A percentile compares a stretch with the other conserved stretches of the same genome.
Conservation (phyloP, 2,797 vertebrate genomes). For the Sciaenops ocellatus region DNA sequence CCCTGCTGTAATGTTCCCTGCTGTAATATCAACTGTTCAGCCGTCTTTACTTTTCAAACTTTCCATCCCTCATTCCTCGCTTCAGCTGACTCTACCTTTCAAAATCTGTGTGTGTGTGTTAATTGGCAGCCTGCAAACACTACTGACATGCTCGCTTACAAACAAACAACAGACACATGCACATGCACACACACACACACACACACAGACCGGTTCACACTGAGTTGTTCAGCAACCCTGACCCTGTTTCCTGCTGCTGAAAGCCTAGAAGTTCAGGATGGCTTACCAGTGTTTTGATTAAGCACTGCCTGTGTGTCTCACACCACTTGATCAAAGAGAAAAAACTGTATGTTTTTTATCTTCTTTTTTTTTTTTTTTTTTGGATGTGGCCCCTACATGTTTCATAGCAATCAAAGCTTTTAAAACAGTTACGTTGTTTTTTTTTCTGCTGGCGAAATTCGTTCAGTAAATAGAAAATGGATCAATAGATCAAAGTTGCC, state of each 20-base stretch:
- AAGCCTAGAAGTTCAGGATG: slow-evolving; percentile 74
- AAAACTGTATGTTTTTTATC: slow-evolving; percentile 43
- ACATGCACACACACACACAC: slow-evolving; percentile 5
- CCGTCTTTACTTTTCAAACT: slow-evolving; percentile 50
- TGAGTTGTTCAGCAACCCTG: slow-evolving; percentile 71
- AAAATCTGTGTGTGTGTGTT: slow-evolving; percentile 55
- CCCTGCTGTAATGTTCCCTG: slow-evolving; percentile 33
- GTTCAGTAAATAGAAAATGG: slow-evolving; percentile 34
- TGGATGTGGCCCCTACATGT: slow-evolving; percentile 47
- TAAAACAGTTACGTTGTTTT: slow-evolving; percentile 41
- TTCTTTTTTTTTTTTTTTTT: slow-evolving; percentile 17
- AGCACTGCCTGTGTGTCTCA: slow-evolving; percentile 70
- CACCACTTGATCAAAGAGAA: slow-evolving; percentile 71
- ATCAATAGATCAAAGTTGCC: slow-evolving; percentile 17
- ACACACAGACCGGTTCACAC: slow-evolving; percentile 62
- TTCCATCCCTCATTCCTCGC: slow-evolving; percentile 37
- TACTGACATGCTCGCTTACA: slow-evolving; percentile 38
- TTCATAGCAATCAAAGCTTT: slow-evolving; percentile 63
- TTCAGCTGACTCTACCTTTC: slow-evolving; percentile 47
- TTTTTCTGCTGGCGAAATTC: slow-evolving; percentile 18
- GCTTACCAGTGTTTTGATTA: slow-evolving; percentile 79
- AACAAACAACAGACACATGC: slow-evolving; percentile 39
- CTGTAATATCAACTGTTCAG: slow-evolving; percentile 31
- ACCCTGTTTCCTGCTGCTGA: slow-evolving; percentile 74
- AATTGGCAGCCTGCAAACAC: slow-evolving; percentile 71